These are phyloP conservation scores for Vulpes vulpes DNA, from an alignment of 2,113 vertebrate genomes.

Conservation along the genomic window DNA sequence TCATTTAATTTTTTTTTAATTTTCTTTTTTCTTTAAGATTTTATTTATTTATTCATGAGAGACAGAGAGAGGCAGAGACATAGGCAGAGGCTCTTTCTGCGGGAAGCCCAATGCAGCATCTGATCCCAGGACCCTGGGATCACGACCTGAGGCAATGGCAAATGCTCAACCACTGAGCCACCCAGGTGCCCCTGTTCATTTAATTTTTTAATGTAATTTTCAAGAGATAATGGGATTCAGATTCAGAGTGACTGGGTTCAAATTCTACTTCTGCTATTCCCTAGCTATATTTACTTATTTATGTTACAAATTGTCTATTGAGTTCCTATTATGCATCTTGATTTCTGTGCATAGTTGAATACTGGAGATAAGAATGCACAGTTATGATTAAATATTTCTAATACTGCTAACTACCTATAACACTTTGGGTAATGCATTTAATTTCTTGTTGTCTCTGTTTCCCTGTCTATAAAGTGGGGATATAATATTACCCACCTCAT, in stretches of 20 bases:
- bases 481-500: background rate
- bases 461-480: background rate
- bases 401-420: background rate
- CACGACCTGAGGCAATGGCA: too few relatives aligned
- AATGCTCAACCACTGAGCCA: too few relatives aligned
- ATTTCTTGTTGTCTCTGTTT: background rate
- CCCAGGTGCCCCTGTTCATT: background rate
- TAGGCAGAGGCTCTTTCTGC: too few relatives aligned
- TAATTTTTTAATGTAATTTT: background rate
- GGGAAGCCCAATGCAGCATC: too few relatives aligned
- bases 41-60: too few relatives aligned
- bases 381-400: background rate
- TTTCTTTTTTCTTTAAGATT: background rate
- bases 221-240: background rate
- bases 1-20: background rate
- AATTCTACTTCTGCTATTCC: background rate
- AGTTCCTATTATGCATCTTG: background rate
- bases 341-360: background rate
- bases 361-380: background rate
- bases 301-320: background rate
- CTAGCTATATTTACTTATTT: background rate
- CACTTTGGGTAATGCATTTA: background rate
- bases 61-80: too few relatives aligned
- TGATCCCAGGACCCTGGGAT: too few relatives aligned
- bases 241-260: background rate